phyloP scores from a whole-genome alignment of 2,888 invertebrate genomes.

The Gnatocerus cornutus region DNA sequence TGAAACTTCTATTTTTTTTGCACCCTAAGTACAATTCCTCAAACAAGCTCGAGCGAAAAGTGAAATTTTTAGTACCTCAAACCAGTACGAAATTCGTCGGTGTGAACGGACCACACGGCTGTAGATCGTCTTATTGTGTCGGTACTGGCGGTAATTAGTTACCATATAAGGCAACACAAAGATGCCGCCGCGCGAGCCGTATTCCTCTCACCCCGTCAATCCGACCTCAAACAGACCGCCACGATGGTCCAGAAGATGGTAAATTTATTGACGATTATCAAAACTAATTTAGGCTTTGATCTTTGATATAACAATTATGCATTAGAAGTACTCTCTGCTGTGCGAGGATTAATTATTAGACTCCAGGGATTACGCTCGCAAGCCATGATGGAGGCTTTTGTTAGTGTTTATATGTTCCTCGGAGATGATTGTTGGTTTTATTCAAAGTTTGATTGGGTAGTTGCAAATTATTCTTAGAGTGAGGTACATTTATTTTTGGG shows the following conservation, averaged over 20 bases:
- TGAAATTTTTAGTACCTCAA: neutral
- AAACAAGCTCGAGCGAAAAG: too few relatives aligned
- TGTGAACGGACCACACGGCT: slow-evolving; percentile 61
- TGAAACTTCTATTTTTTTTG: too few relatives aligned
- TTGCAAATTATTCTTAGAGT: neutral
- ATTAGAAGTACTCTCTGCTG: slow-evolving; percentile 35
- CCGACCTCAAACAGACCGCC: slow-evolving; percentile 66
- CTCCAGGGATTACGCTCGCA: slow-evolving; percentile 18
- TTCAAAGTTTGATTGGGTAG: slow-evolving; percentile 13
- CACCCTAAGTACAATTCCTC: too few relatives aligned
- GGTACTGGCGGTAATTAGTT: slow-evolving; percentile 69
- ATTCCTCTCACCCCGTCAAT: slow-evolving; percentile 58
- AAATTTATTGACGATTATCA: slow-evolving; percentile 68
- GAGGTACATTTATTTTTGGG: neutral
- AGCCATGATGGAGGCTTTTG: slow-evolving; percentile 12
- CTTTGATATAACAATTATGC: slow-evolving; percentile 63
- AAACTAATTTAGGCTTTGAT: slow-evolving; percentile 66
- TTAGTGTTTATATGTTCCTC: neutral
- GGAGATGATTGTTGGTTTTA: slow-evolving; percentile 5
- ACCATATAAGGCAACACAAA: slow-evolving; percentile 70
- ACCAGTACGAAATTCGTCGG: neutral
- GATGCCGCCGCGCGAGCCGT: slow-evolving; percentile 68
- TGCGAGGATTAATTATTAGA: slow-evolving; percentile 37
- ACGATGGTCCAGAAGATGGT: slow-evolving; percentile 58
- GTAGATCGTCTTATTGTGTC: slow-evolving; percentile 65